Conservation (phyloP, 2,797 vertebrate species). For the Hippoglossus hippoglossus region DNA sequence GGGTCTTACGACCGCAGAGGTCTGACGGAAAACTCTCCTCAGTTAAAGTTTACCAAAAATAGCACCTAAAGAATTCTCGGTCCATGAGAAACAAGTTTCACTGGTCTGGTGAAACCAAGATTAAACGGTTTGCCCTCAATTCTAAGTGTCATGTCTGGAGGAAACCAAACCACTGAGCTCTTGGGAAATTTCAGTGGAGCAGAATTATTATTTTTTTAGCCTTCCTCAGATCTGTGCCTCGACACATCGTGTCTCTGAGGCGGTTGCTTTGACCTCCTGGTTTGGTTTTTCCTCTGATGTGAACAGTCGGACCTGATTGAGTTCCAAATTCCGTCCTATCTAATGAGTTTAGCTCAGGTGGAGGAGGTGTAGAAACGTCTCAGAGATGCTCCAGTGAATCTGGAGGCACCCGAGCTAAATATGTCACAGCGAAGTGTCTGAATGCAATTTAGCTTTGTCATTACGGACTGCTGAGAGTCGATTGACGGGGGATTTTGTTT, state of each 20-base stretch:
- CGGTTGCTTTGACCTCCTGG: neutral
- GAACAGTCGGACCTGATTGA: neutral
- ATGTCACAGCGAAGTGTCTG: too few species aligned
- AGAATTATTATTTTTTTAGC: neutral
- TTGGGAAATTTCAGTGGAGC: neutral
- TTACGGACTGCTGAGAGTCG: too few species aligned
- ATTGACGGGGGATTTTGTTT: too few species aligned
- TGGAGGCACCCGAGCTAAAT: neutral
- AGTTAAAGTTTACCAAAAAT: neutral
- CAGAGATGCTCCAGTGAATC: neutral
- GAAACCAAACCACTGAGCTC: neutral
- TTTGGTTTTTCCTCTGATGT: neutral
- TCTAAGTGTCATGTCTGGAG: neutral
- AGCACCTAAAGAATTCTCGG: neutral
- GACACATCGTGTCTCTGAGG: neutral
- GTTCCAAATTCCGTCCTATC: too few species aligned
- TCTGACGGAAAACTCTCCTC: neutral
- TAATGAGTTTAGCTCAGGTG: neutral
- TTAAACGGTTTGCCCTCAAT: neutral
- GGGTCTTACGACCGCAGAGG: neutral
- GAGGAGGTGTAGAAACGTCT: neutral
- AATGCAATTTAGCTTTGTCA: too few species aligned
- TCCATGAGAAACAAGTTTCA: neutral
- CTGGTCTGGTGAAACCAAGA: neutral
- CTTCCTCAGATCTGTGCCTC: neutral